These are phyloP conservation scores for Drosophila mimica DNA, from an alignment of 2,888 invertebrate genomes.

Conservation along the genomic window DNA sequence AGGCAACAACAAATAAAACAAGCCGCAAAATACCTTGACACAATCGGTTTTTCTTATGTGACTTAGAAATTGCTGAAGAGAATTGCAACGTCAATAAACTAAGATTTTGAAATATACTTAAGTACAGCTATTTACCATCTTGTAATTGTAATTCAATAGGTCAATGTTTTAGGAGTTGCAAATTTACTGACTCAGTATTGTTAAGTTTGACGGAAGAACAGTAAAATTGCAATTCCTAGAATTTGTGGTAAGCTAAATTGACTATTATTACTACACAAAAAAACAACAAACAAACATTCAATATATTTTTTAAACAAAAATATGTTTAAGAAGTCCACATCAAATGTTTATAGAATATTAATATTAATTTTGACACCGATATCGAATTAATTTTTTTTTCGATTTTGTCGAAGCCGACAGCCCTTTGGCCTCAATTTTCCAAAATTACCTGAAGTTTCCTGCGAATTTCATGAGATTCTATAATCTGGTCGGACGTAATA, in stretches of 20 bases:
- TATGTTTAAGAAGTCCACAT: neutral
- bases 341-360: too few species aligned
- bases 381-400: neutral
- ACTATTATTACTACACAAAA: neutral
- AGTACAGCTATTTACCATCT: conserved; percentile 31
- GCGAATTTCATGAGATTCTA: neutral
- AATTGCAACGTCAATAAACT: conserved; percentile 42
- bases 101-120: conserved; percentile 29
- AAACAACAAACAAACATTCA: neutral
- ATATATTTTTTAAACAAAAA: neutral
- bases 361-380: neutral
- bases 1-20: conserved; percentile 9
- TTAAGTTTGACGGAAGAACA: conserved; percentile 32
- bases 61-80: conserved; percentile 23
- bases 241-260: neutral
- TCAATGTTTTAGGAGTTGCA: neutral
- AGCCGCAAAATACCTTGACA: conserved; percentile 65
- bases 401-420: neutral
- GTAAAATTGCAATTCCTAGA: neutral
- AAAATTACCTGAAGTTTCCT: neutral
- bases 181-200: conserved; percentile 1
- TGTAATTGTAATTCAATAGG: conserved; percentile 43
- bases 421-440: too few species aligned
- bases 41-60: conserved; percentile 39
- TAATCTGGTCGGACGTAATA: neutral